Percentiles rank a stretch among this genome's conserved stretches.
Evolutionary conservation across 2,797 vertebrate species (phyloP).

Genomic region (Brachyalestes nurse): DNA sequence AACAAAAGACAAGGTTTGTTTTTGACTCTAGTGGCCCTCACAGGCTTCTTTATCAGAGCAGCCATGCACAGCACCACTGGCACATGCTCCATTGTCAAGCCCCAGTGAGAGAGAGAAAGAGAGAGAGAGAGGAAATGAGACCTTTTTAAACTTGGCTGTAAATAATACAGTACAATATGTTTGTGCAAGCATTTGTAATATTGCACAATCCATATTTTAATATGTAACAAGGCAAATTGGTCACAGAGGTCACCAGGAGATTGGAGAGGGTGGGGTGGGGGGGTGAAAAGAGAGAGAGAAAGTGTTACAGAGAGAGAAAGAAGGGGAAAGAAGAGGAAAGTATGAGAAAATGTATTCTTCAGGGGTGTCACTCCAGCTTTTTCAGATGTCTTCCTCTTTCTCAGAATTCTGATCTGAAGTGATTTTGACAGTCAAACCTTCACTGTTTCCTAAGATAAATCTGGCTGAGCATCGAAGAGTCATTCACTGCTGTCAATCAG

Average conservation of each 20-base stretch:
- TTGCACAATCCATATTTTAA: neutral
- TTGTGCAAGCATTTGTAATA: neutral
- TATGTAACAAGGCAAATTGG: neutral
- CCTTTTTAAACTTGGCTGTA: neutral
- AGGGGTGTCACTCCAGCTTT: neutral
- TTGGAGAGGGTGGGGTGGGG: too few relatives aligned
- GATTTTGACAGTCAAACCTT: neutral
- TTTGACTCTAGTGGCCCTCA: conserved; percentile 35
- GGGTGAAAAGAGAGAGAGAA: too few relatives aligned
- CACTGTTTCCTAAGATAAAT: neutral
- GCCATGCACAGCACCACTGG: conserved; percentile 11
- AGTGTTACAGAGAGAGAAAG: neutral
- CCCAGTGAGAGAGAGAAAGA: neutral
- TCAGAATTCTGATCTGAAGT: neutral
- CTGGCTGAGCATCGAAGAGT: neutral
- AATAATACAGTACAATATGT: neutral
- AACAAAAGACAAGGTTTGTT: conserved; percentile 30
- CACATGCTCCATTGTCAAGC: neutral
- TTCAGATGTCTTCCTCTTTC: neutral
- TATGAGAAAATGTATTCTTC: neutral
- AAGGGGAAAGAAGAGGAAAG: neutral
- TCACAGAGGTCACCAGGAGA: neutral
- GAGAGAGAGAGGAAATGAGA: neutral
- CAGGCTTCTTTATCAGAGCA: conserved; percentile 33
- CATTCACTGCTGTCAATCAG: neutral